Evolutionary conservation across 1,140 invertebrate species (phyloP), one percentile per base, ranked within the genome.

Genomic region (Cyclina sinensis): DNA sequence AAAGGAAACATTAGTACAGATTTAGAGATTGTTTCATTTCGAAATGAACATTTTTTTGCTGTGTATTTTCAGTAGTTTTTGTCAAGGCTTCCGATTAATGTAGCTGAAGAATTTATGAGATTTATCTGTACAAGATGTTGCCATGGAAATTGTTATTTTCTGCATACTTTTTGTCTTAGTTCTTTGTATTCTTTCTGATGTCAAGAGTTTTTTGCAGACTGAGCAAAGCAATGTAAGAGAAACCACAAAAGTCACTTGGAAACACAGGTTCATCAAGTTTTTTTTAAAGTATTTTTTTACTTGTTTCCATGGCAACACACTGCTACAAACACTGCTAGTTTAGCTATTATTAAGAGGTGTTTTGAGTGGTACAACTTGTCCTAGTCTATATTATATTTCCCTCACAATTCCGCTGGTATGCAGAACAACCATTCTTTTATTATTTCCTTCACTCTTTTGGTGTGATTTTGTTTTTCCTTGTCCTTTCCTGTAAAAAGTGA

Each of bases 51-150:
- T n/a, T n/a, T n/a, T n/a, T n/a, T n/a, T n/a, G n/a, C n/a, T n/a
- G n/a, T n/a, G n/a, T n/a, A n/a, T n/a, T n/a, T n/a, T n/a, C n/a
- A n/a, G n/a, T n/a, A n/a, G n/a, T n/a, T n/a, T n/a, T n/a, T n/a
- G n/a, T n/a, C n/a, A n/a, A n/a, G n/a, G n/a, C n/a, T n/a, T 65
- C 59, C 30, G 37, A 48, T 43, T 30, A 7, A 65, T 9, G n/a
- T 76, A 76, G 73, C 73, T 76, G 73, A 48, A 76, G 73, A n/a
- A 5, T 9, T 76, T 76, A 76, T 76, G 73, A 30, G 46, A 18
- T 43, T 46, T 16, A 48, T n/a, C n/a, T 57, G 5, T 57, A 57
- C 54, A 57, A 57, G 18, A 5, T 57, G 54, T 57, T 57, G 54
- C 54, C 54, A 57, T 57, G 54, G 54, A 57, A 57, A 57, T 24